phyloP scores from a whole-genome alignment of 2,113 vertebrate species.

The Jacana jacana region DNA sequence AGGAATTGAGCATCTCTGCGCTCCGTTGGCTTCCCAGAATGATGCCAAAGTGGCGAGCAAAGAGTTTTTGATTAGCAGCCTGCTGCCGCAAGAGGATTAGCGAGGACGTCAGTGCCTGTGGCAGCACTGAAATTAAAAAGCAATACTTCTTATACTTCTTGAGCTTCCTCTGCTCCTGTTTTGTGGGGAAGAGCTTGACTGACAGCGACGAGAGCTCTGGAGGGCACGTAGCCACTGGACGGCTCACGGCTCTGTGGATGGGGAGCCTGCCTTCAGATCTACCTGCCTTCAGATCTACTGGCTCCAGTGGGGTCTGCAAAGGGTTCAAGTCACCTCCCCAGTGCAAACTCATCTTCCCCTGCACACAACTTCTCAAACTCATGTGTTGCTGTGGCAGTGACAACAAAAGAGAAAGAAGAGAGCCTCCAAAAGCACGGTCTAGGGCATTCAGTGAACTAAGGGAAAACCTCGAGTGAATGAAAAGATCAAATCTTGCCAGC shows the following conservation, averaged over 20 bases:
- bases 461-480: not conserved
- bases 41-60: constrained; percentile 35
- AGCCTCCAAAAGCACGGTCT: not conserved
- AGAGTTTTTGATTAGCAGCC: constrained; percentile 52
- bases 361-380: not conserved
- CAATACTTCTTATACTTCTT: not conserved
- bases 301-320: not conserved
- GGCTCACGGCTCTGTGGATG: not conserved
- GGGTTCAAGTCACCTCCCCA: not conserved
- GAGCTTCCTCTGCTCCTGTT: not conserved
- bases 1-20: constrained; percentile 48
- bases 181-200: not conserved
- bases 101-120: constrained; percentile 16
- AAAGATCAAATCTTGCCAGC: not conserved
- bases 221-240: not conserved
- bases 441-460: not conserved
- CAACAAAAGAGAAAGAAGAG: not conserved
- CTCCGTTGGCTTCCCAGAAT: constrained; percentile 6
- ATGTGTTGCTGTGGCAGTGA: not conserved
- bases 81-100: constrained; percentile 48
- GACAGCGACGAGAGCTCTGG: not conserved
- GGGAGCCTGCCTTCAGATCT: not conserved
- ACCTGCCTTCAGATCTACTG: not conserved
- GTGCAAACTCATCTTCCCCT: not conserved
- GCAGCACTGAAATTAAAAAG: constrained; percentile 27